Evolutionary conservation across 2,888 invertebrate species (phyloP), one percentile per base, ranked within the genome.

Genomic region (Acronicta leporina): DNA sequence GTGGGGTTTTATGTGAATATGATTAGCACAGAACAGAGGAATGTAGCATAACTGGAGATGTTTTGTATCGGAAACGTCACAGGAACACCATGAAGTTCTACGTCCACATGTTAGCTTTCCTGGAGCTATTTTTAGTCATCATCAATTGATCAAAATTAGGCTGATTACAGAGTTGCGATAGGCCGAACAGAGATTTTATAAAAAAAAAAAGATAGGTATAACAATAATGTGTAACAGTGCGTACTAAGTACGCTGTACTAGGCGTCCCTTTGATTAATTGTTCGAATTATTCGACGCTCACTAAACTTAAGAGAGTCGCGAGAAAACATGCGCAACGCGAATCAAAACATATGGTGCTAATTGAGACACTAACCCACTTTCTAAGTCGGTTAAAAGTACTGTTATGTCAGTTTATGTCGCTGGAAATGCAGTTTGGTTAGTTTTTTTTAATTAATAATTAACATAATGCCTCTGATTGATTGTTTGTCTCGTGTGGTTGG

Each of bases 291-390:
- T 20, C 2, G 20, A 2, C 20, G 20, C 20, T 20, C 20, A 20
- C 4, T 20, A 20, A 20, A n/a, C 41, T 45, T 47, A 40, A 14
- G 27, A 47, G 58, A 69, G 15, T 1, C 3, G 38, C 15, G 13
- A 15, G 40, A 5, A 48, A 50, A 42, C 70, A 52, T 38, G 48
- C 42, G 30, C 44, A 15, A 15, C 43, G 4, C 25, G 7, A 46
- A 9, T 48, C 47, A 25, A 44, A 70, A 65, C 49, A 40, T 25
- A 40, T 41, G 57, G 35, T 42, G 48, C 43, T 42, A 43, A 55
- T 46, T 46, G n/a, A 49, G 41, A 59, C 25, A 14, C 44, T 61
- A 61, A 61, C 73, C 73, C 47, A 71, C 55, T 64, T 78, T 41
- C 1, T 35, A 56, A 44, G 48, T 63, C 51, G 59, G 65, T 62